Evolutionary conservation across 2,113 vertebrate species (phyloP), one percentile per base, ranked within the genome.

Genomic region (Formicarius rufipectus): DNA sequence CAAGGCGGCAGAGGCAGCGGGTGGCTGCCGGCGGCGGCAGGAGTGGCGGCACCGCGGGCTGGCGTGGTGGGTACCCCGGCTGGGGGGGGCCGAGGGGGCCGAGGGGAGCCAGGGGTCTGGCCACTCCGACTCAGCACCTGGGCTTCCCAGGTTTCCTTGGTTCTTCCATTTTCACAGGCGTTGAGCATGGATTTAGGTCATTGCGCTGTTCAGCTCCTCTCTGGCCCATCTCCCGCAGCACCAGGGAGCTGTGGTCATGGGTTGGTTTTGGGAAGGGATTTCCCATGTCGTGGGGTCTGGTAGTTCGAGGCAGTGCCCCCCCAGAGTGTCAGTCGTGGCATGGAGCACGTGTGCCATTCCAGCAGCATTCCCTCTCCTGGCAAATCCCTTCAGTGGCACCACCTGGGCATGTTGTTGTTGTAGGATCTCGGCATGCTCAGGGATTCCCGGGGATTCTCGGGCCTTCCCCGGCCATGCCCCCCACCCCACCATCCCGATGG

Each of bases 101-200:
- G 0, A 55, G 42, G 60, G 33, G 25, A 39, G 23, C 40, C 0
- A 27, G 35, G 68, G 62, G 64, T 33, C 2, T 7, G 0, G 1
- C 2, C 1, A 28, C 24, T 30, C 58, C 5, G 3, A 5, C 64
- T 47, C 1, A 0, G 20, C 1, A 0, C 69, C 74, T 0, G 2
- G 24, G 37, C 35, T 88, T 37, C 62, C 66, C 49, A 30, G 0
- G 2, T 67, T 47, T 11, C 82, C 52, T 60, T 22, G 7, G 3
- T 23, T 81, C 28, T 95, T 33, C 69, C 47, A 8, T 30, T 56
- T 56, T 5, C 9, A 2, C n/a, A 39, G 14, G 14, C 0, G 0
- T 23, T 5, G 3, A 86, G 44, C 1, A 2, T 35, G 71, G 44
- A 52, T 89, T 59, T 62, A 21, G 73, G 85, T 73, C 28, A 47